These are phyloP conservation scores for Trachymyrmex cornetzi DNA, from an alignment of 1,140 invertebrate species.

Conservation along the genomic window DNA sequence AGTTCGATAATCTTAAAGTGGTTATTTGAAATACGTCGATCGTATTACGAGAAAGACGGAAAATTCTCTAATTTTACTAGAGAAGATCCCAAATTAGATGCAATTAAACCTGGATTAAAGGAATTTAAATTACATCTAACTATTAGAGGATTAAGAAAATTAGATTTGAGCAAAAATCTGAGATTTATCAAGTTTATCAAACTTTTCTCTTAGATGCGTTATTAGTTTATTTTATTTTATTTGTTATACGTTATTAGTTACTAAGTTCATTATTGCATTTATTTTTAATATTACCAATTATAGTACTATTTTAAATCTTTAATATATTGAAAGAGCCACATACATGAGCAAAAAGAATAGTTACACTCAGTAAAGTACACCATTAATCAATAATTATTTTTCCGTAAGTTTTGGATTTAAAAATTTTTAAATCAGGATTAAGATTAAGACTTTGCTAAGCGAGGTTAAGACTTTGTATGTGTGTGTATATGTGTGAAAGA, in stretches of 20 bases:
- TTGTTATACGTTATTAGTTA: background rate
- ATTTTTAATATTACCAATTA: no score
- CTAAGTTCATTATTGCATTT: background rate
- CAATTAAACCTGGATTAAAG: constrained; percentile 13
- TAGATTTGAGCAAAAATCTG: background rate
- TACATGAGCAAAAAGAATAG: background rate
- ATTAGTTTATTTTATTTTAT: background rate
- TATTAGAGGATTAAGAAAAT: background rate
- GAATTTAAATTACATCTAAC: constrained; percentile 13
- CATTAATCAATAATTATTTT: constrained; percentile 16
- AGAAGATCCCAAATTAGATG: constrained; percentile 15
- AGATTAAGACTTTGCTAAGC: background rate
- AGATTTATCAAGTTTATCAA: background rate
- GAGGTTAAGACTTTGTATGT: no score
- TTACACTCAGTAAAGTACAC: background rate
- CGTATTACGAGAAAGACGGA: constrained; percentile 44
- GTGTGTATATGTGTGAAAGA: background rate
- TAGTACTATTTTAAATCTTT: background rate
- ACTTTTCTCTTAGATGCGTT: background rate
- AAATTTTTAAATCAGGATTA: background rate
- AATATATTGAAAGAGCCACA: background rate
- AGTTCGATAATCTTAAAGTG: constrained; percentile 69
- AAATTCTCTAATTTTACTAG: constrained; percentile 23
- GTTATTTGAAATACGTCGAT: constrained; percentile 68
- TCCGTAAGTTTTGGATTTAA: background rate